Conservation (phyloP, 2,888 invertebrate genomes). For the Ophion costatus region DNA sequence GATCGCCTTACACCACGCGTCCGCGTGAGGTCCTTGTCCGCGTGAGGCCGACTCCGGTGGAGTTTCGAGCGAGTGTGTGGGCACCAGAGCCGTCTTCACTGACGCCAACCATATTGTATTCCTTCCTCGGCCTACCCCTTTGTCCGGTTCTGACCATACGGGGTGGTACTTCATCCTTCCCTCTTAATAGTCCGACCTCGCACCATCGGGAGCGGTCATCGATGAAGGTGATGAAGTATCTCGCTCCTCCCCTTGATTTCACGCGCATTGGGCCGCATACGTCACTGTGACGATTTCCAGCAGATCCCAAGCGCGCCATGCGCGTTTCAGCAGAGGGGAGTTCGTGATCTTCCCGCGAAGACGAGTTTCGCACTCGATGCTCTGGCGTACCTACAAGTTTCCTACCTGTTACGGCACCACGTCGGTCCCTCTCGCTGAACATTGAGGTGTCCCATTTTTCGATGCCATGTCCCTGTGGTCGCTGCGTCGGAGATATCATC, state of each 20-base stretch:
- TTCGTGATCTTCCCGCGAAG: conserved; percentile 50
- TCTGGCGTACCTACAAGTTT: not conserved
- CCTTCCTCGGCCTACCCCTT: conserved; percentile 58
- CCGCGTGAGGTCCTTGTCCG: conserved; percentile 14
- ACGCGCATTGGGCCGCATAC: conserved; percentile 61
- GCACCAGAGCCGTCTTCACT: conserved; percentile 21
- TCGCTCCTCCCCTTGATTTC: conserved; percentile 61
- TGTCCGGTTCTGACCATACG: conserved; percentile 42
- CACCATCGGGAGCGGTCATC: conserved; percentile 70
- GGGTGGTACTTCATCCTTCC: conserved; percentile 64
- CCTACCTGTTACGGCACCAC: conserved; percentile 49
- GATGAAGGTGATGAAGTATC: conserved; percentile 71
- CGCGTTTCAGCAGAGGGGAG: conserved; percentile 48
- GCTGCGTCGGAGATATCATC: not conserved
- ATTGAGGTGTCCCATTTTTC: conserved; percentile 64
- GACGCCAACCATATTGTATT: conserved; percentile 32
- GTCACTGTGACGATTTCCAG: conserved; percentile 56
- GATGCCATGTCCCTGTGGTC: conserved; percentile 53
- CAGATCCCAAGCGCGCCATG: not conserved
- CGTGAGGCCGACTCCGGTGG: conserved; percentile 26
- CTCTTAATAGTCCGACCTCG: conserved; percentile 66
- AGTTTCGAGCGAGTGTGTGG: conserved; percentile 39
- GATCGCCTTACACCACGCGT: not conserved
- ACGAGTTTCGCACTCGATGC: conserved; percentile 53
- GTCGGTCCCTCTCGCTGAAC: conserved; percentile 19